Evolutionary conservation across 2,888 invertebrate species (phyloP).

Genomic region (Anagyrus pseudococci): DNA sequence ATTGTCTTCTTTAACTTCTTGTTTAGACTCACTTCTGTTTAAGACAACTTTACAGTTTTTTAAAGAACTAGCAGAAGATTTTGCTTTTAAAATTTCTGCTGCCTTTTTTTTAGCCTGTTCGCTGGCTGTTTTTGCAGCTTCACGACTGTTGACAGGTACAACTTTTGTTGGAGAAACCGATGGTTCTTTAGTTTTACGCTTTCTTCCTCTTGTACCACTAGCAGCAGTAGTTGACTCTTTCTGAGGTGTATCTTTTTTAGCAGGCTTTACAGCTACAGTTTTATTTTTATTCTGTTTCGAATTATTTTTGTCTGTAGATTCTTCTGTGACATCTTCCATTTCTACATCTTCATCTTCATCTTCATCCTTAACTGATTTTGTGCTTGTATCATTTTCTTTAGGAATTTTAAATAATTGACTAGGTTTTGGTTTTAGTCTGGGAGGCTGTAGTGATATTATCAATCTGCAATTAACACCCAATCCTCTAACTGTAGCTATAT

Average conservation of each 20-base stretch:
- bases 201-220: constrained; percentile 17
- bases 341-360: neutral
- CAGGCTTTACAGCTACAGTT: constrained; percentile 3
- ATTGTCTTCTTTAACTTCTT: neutral
- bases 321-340: neutral
- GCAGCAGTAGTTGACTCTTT: constrained; percentile 18
- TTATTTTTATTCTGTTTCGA: constrained; percentile 17
- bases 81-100: constrained; percentile 52
- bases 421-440: constrained; percentile 73
- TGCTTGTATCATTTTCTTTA: constrained; percentile 34
- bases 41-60: constrained; percentile 19
- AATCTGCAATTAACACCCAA: constrained; percentile 84
- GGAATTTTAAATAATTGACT: constrained; percentile 66
- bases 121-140: constrained; percentile 41
- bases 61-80: constrained; percentile 45
- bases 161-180: constrained; percentile 37
- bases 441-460: constrained; percentile 80
- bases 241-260: neutral
- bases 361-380: constrained; percentile 11
- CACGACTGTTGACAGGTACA: constrained; percentile 46
- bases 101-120: constrained; percentile 52
- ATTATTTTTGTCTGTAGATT: neutral
- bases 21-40: neutral
- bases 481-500: constrained; percentile 77
- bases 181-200: constrained; percentile 49